A percentile compares a stretch with the other conserved stretches of the same genome.
These are phyloP conservation scores for Drosophila nikananu DNA, from an alignment of 1,140 invertebrate species.

Conservation along the genomic window DNA sequence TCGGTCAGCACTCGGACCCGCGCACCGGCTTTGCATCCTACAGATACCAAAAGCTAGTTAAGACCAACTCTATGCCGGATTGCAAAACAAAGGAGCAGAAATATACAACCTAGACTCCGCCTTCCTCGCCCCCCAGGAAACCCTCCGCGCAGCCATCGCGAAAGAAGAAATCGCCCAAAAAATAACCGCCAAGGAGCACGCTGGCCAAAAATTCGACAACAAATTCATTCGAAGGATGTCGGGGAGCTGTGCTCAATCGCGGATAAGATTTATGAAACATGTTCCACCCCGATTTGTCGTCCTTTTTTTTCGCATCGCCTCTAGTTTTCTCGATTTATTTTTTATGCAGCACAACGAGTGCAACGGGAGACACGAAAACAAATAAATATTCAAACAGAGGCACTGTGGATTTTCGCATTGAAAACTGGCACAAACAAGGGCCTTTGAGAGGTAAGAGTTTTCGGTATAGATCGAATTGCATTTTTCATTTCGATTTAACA, in stretches of 20 bases:
- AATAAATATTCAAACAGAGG: conserved; percentile 59
- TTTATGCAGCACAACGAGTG: conserved; percentile 43
- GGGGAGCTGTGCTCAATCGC: conserved; percentile 69
- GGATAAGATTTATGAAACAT: conserved; percentile 77
- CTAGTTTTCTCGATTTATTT: conserved; percentile 22
- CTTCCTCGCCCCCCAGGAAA: conserved; percentile 2
- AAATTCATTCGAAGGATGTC: conserved; percentile 60
- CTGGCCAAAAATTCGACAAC: conserved; percentile 55
- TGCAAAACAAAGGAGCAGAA: conserved; percentile 2
- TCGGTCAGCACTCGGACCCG: conserved; percentile 10
- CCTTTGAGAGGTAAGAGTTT: neutral
- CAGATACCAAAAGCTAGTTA: conserved; percentile 5
- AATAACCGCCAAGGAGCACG: conserved; percentile 17
- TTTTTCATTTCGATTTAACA: neutral
- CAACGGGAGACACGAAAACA: conserved; percentile 53
- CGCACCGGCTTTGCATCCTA: conserved; percentile 14
- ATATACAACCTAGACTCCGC: neutral
- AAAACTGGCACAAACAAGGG: neutral
- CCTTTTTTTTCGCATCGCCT: conserved; percentile 16
- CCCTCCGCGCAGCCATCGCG: conserved; percentile 3
- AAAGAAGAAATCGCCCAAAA: conserved; percentile 17
- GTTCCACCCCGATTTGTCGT: conserved; percentile 58
- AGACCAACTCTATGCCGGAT: neutral
- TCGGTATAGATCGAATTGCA: neutral
- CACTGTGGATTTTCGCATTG: conserved; percentile 36